Base-by-base conservation (phyloP, 2,113 vertebrate species). In the Pelvicachromis taeniatus region DNA sequence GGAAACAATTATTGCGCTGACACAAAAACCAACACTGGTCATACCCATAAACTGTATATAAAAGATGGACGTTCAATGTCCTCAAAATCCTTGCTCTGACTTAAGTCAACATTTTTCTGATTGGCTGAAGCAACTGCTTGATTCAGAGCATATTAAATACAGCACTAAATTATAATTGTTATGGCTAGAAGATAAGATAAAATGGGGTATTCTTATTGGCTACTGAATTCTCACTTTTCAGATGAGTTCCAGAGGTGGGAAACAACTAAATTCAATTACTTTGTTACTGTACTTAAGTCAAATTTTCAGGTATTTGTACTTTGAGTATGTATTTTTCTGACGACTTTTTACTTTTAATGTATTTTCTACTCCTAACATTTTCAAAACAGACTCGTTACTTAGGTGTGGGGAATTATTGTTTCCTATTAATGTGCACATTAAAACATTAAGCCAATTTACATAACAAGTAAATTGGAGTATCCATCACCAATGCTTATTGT, bases 1-100 rank as follows among this genome's bases (percentile, higher is more conserved):
- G 81, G 87, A 91, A 91, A 93, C 52, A 84, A 70, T 16, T 77
- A 73, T 23, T 31, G 45, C 7, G 45, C 16, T 19, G 70, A 50
- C 45, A 50, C 16, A 50, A 75, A 63, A 45, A 5, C 26, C 45
- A 75, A 50, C 23, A 12, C 70, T 50, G 26, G 70, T 73, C 42
- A 19, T 48, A 50, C 23, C 42, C 6, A 73, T 73, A 0, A 48
- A 73, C 42, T 73, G 2, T 29, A 73, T 75, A 50, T 75, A 75
- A 75, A 73, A 19, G 45, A 75, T 75, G 45, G 53, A 4, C 0
- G 16, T 1, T 38, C 10, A 63, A 3, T 63, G 10, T 23, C 63
- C 38, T 70, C 38, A 23, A 16, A 9, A 45, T 17, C 8, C 1
- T 70, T 70, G 1, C 65, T 48, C 26, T 2, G 9, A 73, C 40